Evolutionary conservation across 1,140 invertebrate genomes (phyloP).

Genomic region (Lasioglossum baleicum): DNA sequence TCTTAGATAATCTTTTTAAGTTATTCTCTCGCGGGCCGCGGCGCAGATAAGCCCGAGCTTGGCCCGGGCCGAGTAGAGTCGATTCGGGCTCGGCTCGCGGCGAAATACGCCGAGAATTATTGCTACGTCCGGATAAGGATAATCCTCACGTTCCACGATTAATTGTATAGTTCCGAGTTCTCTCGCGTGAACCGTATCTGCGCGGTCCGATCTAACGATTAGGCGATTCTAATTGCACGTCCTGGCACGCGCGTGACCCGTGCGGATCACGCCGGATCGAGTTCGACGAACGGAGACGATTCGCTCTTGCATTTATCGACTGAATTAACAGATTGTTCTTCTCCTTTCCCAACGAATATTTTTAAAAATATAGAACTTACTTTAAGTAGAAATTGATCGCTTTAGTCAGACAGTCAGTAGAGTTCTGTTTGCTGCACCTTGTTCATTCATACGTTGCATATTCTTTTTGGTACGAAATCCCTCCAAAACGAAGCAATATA

Average conservation of each 20-base stretch:
- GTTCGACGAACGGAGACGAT: slow-evolving; percentile 11
- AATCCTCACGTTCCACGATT: slow-evolving; percentile 49
- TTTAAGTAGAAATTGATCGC: too few species aligned
- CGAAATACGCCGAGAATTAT: slow-evolving; percentile 46
- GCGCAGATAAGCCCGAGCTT: not conserved
- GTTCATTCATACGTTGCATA: too few species aligned
- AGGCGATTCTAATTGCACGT: slow-evolving; percentile 49
- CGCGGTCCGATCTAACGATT: slow-evolving; percentile 42
- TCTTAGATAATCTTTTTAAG: slow-evolving; percentile 32
- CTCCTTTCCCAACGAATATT: too few species aligned
- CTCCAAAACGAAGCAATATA: too few species aligned
- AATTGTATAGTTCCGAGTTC: slow-evolving; percentile 47
- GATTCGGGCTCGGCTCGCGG: not conserved
- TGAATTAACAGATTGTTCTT: too few species aligned
- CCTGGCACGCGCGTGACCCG: slow-evolving; percentile 40
- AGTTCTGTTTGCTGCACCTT: too few species aligned
- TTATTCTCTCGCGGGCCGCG: slow-evolving; percentile 5
- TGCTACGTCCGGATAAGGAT: slow-evolving; percentile 37
- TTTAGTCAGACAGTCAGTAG: too few species aligned
- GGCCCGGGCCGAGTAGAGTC: not conserved
- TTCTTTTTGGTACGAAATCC: too few species aligned
- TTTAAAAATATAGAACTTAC: too few species aligned
- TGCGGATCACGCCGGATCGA: not conserved
- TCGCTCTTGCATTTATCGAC: not conserved
- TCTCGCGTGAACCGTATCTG: slow-evolving; percentile 51